phyloP scores from a whole-genome alignment of 2,797 vertebrate species.

The Nyctibius grandis region DNA sequence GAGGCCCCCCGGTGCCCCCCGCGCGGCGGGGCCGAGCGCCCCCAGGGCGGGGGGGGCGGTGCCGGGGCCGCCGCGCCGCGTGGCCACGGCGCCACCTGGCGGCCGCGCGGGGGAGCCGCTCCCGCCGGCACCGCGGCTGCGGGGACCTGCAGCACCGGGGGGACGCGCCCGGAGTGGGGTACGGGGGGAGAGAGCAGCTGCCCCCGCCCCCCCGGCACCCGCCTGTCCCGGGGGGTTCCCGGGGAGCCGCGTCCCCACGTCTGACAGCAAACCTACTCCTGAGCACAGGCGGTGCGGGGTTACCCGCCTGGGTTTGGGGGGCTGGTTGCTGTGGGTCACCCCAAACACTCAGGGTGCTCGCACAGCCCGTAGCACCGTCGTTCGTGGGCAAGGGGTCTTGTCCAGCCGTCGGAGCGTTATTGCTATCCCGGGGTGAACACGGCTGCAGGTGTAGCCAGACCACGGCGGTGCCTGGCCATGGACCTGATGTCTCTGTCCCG shows the following conservation, averaged over 20 bases:
- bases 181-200: not conserved
- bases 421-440: not conserved
- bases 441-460: not conserved
- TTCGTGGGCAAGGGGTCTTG: not conserved
- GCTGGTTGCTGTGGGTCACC: not conserved
- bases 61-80: not conserved
- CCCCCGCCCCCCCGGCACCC: accelerated
- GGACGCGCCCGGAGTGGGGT: too few species aligned
- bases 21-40: not conserved
- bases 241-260: accelerated
- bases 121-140: too few species aligned
- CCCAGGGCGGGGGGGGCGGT: not conserved
- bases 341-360: not conserved
- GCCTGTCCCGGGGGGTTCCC: accelerated
- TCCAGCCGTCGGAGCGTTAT: accelerated
- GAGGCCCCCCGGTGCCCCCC: not conserved
- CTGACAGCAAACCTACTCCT: not conserved
- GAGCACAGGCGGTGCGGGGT: not conserved
- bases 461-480: accelerated
- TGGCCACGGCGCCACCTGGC: slow-evolving; percentile 6
- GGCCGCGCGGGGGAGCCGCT: accelerated
- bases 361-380: not conserved
- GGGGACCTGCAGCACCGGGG: too few species aligned
- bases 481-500: accelerated
- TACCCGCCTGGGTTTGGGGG: accelerated